A percentile compares a stretch with the other conserved stretches of the same genome.
phyloP scores from a whole-genome alignment of 2,888 invertebrate species.

The Drosophila limbata region DNA sequence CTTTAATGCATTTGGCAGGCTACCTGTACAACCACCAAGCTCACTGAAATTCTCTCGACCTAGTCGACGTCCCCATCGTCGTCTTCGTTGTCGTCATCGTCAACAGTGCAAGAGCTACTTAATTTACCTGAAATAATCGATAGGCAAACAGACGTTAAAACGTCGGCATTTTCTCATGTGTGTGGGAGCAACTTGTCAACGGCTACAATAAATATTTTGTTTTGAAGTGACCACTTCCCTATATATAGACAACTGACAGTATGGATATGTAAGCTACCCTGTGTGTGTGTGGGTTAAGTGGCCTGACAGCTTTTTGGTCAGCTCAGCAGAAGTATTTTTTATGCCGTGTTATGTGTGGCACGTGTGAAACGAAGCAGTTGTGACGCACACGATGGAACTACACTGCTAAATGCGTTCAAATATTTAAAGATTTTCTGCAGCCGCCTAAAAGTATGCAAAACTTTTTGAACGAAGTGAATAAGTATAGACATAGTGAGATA shows the following conservation, averaged over 20 bases:
- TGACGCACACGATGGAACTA: slow-evolving; percentile 31
- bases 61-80: slow-evolving; percentile 29
- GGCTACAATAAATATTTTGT: slow-evolving; percentile 78
- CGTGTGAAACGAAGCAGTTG: slow-evolving; percentile 71
- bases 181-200: slow-evolving; percentile 60
- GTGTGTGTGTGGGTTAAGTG: slow-evolving; percentile 59
- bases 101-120: slow-evolving; percentile 73
- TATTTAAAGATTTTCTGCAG: slow-evolving; percentile 24
- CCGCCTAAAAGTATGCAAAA: slow-evolving; percentile 61
- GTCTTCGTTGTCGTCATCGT: slow-evolving; percentile 21
- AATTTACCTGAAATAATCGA: slow-evolving; percentile 84
- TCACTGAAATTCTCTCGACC: slow-evolving; percentile 31
- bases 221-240: slow-evolving; percentile 66
- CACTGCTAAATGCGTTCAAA: slow-evolving; percentile 34
- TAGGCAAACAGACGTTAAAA: slow-evolving; percentile 82
- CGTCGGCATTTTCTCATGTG: slow-evolving; percentile 71
- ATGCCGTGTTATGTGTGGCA: slow-evolving; percentile 34
- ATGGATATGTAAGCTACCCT: slow-evolving; percentile 4
- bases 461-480: background rate
- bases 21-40: slow-evolving; percentile 63
- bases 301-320: slow-evolving; percentile 53
- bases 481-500: background rate
- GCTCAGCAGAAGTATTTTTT: slow-evolving; percentile 18
- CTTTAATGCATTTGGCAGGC: slow-evolving; percentile 82
- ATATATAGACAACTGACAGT: slow-evolving; percentile 29